phyloP scores from a whole-genome alignment of 2,797 vertebrate genomes.

The Bovichtus variegatus region DNA sequence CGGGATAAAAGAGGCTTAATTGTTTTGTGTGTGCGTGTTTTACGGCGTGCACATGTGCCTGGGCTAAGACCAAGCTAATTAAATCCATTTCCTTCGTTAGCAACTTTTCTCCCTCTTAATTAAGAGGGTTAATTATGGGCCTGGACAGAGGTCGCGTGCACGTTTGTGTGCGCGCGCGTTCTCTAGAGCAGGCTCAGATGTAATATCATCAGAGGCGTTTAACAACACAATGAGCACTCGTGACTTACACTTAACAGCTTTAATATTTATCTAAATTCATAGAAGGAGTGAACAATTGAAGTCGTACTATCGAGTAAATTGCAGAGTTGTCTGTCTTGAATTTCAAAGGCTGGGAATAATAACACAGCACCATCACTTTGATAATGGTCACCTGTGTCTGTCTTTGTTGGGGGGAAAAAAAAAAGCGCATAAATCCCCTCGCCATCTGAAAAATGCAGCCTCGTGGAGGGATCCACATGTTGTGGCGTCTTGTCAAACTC shows the following conservation, averaged over 20 bases:
- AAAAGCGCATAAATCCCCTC: not conserved
- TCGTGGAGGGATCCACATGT: conserved; percentile 31
- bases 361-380: conserved; percentile 16
- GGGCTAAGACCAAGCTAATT: conserved; percentile 82
- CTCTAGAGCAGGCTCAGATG: conserved; percentile 12
- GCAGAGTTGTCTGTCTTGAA: conserved; percentile 23
- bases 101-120: conserved; percentile 82
- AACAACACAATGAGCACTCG: conserved; percentile 31
- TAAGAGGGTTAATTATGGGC: conserved; percentile 82
- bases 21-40: conserved; percentile 81
- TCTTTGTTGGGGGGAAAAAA: not conserved
- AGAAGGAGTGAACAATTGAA: not conserved
- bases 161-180: conserved; percentile 4
- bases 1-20: conserved; percentile 83
- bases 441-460: not conserved
- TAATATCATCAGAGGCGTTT: not conserved
- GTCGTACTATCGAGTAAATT: conserved; percentile 21
- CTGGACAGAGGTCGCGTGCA: conserved; percentile 65
- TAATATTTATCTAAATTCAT: conserved; percentile 40
- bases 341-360: conserved; percentile 32
- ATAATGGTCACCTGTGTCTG: conserved; percentile 21
- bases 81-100: conserved; percentile 85
- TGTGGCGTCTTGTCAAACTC: conserved; percentile 37
- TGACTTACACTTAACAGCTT: conserved; percentile 27
- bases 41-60: conserved; percentile 55